phyloP scores from a whole-genome alignment of 2,888 invertebrate species.

The Syritta pipiens region DNA sequence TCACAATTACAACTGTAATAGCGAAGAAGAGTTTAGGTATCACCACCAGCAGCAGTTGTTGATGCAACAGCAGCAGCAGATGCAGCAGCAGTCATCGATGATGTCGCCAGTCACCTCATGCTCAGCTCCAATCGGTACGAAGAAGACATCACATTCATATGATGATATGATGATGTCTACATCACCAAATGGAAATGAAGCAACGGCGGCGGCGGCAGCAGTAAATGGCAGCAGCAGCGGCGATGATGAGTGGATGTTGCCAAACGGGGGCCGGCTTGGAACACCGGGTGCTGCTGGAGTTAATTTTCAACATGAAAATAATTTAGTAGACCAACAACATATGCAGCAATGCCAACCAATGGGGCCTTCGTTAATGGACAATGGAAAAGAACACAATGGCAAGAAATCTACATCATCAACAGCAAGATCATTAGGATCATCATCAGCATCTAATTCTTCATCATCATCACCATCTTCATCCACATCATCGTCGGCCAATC shows the following conservation, averaged over 20 bases:
- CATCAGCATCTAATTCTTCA: conserved; percentile 27
- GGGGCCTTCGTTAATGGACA: conserved; percentile 74
- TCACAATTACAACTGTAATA: conserved; percentile 42
- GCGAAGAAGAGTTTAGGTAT: conserved; percentile 70
- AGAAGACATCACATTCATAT: conserved; percentile 36
- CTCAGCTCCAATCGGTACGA: conserved; percentile 36
- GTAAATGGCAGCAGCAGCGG: conserved; percentile 71
- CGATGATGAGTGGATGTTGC: conserved; percentile 79
- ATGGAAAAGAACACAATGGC: conserved; percentile 72
- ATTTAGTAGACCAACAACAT: conserved; percentile 74
- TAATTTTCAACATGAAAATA: conserved; percentile 76
- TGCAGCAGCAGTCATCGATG: conserved; percentile 78
- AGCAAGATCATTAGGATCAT: conserved; percentile 41
- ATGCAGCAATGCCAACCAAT: conserved; percentile 73
- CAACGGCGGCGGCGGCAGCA: conserved; percentile 71
- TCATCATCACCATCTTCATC: conserved; percentile 46
- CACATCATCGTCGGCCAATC: conserved; percentile 29
- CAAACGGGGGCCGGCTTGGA: conserved; percentile 82
- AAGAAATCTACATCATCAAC: conserved; percentile 69
- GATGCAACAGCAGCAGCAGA: conserved; percentile 75
- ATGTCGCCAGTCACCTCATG: conserved; percentile 72
- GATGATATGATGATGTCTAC: conserved; percentile 63
- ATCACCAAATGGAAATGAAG: conserved; percentile 60
- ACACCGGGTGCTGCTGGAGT: conserved; percentile 83
- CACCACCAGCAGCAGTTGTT: conserved; percentile 73